Evolutionary conservation across 2,113 vertebrate species (phyloP), one percentile per base, ranked within the genome.

Genomic region (Condylura cristata): DNA sequence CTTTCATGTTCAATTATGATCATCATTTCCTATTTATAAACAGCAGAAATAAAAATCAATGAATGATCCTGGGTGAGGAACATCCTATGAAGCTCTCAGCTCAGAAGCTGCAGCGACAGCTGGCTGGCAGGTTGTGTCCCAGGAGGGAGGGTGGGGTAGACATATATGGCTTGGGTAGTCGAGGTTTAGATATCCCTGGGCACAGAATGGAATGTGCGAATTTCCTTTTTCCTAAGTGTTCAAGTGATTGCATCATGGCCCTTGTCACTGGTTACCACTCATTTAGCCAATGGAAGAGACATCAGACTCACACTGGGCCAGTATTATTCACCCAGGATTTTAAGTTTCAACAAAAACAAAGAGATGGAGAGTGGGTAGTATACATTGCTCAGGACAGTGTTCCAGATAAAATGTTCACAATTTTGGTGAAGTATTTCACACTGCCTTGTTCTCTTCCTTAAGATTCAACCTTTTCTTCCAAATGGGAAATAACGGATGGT

Each of bases 21-120:
- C 48, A 32, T 89, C 46, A 94, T 28, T 68, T 63, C 8, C 4
- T 58, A 51, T 78, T 65, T 60, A 48, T 6, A 80, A n/a, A 18
- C 46, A 88, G 75, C 80, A 83, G 20, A 95, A 76, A 70, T 46
- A 72, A 89, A 90, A 83, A 34, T 72, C 70, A 71, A 8, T 30
- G 86, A 56, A 61, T 72, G 4, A 89, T 13, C 34, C 10, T 17
- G 14, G 46, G 41, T 70, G 65, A 60, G 44, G 14, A 81, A 60
- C 14, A 8, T 14, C 5, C 17, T 8, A 32, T n/a, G 16, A 82
- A 9, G 14, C 14, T 82, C 61, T 61, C 34, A 60, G 0, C 26
- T 5, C 7, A 66, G 7, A 1, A 85, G 34, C 30, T 44, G 24
- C 65, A 46, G 53, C 39, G 37, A 51, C 39, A 56, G 53, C 20